Base-by-base conservation (phyloP, 2,888 invertebrate genomes). In the Ferrisia virgata region DNA sequence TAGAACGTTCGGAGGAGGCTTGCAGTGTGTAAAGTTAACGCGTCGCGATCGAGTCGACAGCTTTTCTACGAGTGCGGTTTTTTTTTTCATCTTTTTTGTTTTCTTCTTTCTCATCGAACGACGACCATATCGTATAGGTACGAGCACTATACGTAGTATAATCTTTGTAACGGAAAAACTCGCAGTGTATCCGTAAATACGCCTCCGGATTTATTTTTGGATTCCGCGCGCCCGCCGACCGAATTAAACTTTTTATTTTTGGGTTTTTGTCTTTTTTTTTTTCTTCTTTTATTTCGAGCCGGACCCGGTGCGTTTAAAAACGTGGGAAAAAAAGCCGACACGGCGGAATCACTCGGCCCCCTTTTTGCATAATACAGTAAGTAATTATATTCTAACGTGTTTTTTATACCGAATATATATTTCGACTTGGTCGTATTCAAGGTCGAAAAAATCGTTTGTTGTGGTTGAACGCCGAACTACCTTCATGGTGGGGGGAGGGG, bases 161-260 rank as follows among this genome's bases (percentile, higher is more conserved):
- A 25, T 79, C 25, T 79, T 28, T 79, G 13, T 39, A 40, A 40
- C 39, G 40, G 22, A 39, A 40, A 78, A 79, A 40, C n/a, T 79
- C 36, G 28, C 43, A 2, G 80, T 80, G 80, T 22, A 36, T 43
- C 80, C 53, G 80, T 80, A 80, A 47, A 80, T 80, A 80, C 83
- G 72, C 76, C 76, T 83, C 47, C 76, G 83, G 72, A 83, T 83
- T 83, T 83, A 83, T 83, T 83, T 83, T 69, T 83, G 83, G 83
- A 76, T 39, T 83, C 39, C 83, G 83, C 83, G 83, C 8, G n/a
- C n/a, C n/a, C n/a, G n/a, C 43, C 13, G 82, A 82, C 81, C 28
- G 43, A 83, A 83, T 43, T n/a, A n/a, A n/a, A n/a, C n/a, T n/a
- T 83, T 83, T 81, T 81, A 81, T 81, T 81, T 81, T 81, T 81